These are phyloP conservation scores for Drosophila falleni DNA, from an alignment of 2,888 invertebrate genomes.

Conservation along the genomic window DNA sequence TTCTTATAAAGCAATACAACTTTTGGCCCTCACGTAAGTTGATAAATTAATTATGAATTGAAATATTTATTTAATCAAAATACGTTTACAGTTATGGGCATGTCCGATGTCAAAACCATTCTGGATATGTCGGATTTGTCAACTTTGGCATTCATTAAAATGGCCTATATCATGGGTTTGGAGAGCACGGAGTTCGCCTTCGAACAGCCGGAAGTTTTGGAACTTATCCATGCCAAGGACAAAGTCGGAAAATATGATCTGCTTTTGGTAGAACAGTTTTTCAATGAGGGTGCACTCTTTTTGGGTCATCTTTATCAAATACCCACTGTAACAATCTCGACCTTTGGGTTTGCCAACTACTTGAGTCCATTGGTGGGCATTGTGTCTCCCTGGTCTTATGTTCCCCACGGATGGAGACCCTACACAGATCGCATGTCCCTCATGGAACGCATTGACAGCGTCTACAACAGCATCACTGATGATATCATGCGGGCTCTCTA, in stretches of 20 bases:
- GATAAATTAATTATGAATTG: not conserved
- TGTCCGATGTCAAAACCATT: slow-evolving; percentile 43
- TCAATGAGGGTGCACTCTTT: slow-evolving; percentile 83
- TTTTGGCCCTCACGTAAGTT: slow-evolving; percentile 66
- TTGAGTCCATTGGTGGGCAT: slow-evolving; percentile 84
- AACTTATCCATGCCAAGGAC: slow-evolving; percentile 68
- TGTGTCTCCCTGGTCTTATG: slow-evolving; percentile 85
- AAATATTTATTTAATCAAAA: not conserved
- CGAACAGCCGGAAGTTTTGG: slow-evolving; percentile 65
- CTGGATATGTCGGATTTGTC: slow-evolving; percentile 65
- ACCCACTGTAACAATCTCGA: slow-evolving; percentile 81
- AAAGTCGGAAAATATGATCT: slow-evolving; percentile 83
- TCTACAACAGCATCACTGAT: slow-evolving; percentile 77
- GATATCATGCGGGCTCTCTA: slow-evolving; percentile 65
- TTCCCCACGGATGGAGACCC: slow-evolving; percentile 84
- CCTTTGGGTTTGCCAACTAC: slow-evolving; percentile 84
- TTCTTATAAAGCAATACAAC: slow-evolving; percentile 68
- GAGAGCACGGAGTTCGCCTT: slow-evolving; percentile 75
- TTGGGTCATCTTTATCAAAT: slow-evolving; percentile 83
- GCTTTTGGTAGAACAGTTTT: slow-evolving; percentile 83
- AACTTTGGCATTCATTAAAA: slow-evolving; percentile 37
- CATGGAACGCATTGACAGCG: slow-evolving; percentile 86
- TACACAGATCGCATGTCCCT: slow-evolving; percentile 86
- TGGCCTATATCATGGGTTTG: slow-evolving; percentile 61
- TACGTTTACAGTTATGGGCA: slow-evolving; percentile 45